These are phyloP conservation scores for Leptopilina drosophilae DNA, from an alignment of 2,888 invertebrate species.

Conservation along the genomic window DNA sequence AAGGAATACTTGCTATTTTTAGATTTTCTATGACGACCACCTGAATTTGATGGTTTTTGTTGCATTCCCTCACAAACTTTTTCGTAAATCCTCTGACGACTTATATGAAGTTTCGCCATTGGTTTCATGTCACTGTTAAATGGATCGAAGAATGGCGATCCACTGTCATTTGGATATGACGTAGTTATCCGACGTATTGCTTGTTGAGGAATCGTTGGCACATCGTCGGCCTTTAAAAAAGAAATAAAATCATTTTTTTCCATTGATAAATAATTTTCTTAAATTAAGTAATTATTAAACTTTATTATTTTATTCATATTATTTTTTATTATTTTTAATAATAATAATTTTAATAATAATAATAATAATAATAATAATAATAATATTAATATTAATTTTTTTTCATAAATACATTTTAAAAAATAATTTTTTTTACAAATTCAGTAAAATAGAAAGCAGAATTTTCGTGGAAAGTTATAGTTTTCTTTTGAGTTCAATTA, in stretches of 20 bases:
- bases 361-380: too few relatives aligned
- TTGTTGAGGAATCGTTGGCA: slow-evolving; percentile 87
- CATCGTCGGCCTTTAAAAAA: slow-evolving; percentile 84
- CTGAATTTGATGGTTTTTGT: slow-evolving; percentile 73
- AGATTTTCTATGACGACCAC: slow-evolving; percentile 79
- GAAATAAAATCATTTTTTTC: background rate
- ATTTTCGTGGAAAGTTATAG: too few relatives aligned
- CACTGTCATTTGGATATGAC: slow-evolving; percentile 92
- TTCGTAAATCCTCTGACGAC: slow-evolving; percentile 85
- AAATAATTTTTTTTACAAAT: too few relatives aligned
- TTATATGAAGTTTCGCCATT: slow-evolving; percentile 89
- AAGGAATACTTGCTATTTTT: slow-evolving; percentile 81
- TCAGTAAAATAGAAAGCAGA: too few relatives aligned
- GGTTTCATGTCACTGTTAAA: slow-evolving; percentile 85
- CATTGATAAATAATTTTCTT: too few relatives aligned
- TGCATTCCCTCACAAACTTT: slow-evolving; percentile 85
- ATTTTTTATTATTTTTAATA: too few relatives aligned
- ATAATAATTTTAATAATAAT: too few relatives aligned
- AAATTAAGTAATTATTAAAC: too few relatives aligned
- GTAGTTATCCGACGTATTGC: slow-evolving; percentile 93
- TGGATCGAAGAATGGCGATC: slow-evolving; percentile 94
- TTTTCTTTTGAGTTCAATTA: too few relatives aligned
- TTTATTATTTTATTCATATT: too few relatives aligned
- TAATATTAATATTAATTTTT: too few relatives aligned
- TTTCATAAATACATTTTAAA: too few relatives aligned